Evolutionary conservation across 2,888 invertebrate species (phyloP).

Genomic region (Drosophila rellima): DNA sequence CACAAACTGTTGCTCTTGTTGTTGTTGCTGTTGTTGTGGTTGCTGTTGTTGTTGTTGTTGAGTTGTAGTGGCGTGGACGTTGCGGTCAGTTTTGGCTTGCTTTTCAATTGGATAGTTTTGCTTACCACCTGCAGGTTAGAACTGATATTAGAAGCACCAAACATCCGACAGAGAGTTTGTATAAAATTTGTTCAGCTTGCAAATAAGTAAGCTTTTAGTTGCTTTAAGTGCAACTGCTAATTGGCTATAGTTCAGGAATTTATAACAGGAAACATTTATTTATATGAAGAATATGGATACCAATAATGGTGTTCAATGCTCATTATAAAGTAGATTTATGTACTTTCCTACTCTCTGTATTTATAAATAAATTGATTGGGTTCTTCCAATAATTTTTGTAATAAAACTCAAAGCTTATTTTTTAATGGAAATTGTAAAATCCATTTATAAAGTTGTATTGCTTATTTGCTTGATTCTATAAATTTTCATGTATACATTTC

Average conservation of each 20-base stretch:
- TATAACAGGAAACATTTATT: background rate
- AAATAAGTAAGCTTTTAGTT: conserved; percentile 32
- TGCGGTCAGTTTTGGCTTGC: conserved; percentile 44
- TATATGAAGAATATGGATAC: too few relatives aligned
- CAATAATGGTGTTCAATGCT: too few relatives aligned
- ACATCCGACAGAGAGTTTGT: conserved; percentile 2
- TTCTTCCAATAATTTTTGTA: too few relatives aligned
- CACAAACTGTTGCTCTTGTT: conserved; percentile 12
- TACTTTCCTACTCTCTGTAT: too few relatives aligned
- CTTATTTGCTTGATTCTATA: too few relatives aligned
- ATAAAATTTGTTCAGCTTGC: conserved; percentile 38
- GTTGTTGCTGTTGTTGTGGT: conserved; percentile 20
- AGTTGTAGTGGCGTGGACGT: conserved; percentile 19
- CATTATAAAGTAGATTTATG: too few relatives aligned
- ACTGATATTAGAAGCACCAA: conserved; percentile 27
- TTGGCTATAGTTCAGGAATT: background rate
- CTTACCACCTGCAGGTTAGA: conserved; percentile 27
- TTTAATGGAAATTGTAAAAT: too few relatives aligned
- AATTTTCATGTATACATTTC: too few relatives aligned
- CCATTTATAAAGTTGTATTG: too few relatives aligned
- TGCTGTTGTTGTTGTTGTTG: conserved; percentile 9
- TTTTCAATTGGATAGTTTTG: conserved; percentile 38
- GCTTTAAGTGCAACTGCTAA: conserved; percentile 25
- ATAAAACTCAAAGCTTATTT: too few relatives aligned
- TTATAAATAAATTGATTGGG: too few relatives aligned